Base-by-base conservation (phyloP, 2,113 vertebrate species). In the Accipiter cooperii region DNA sequence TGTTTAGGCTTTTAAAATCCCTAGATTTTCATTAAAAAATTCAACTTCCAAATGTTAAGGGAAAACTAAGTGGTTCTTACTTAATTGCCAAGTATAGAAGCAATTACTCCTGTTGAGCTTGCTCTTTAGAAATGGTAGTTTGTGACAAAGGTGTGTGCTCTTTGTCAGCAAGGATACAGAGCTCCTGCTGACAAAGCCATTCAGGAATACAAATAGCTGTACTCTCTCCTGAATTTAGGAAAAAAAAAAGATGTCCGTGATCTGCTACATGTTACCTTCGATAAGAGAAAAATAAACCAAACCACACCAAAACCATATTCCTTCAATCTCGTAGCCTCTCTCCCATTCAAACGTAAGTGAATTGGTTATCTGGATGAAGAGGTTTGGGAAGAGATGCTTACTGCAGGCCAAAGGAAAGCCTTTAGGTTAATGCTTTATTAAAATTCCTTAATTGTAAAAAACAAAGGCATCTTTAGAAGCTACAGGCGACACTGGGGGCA, bases 401-500 rank as follows among this genome's bases (percentile, higher is more conserved):
- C 40, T 22, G 8, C 5, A 49, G 15, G 17, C 9, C 16, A 79
- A 38, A 85, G 25, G 29, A 87, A 90, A 87, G 5, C 25, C n/a
- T 88, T 85, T 42, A 71, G n/a, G 7, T 47, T 87, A 84, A 36
- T 5, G 8, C 1, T 77, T 14, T 57, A 28, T 44, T 90, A 61
- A 36, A 92, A 70, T 28, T 52, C 29, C 28, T 73, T 49, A 58
- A 28, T 55, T 14, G 8, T 52, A 14, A 74, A 61, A 33, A 86
- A 2, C 15, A 74, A 77, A 52, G 42, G 9, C 40, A 63, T 70
- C 16, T 66, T 69, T 57, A 54, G n/a, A 86, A 65, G 25, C 36
- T n/a, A 22, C 14, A 6, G 17, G 24, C 17, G 14, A 36, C 0
- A 0, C 1, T 1, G 2, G 9, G 14, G 29, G 13, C 12, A 87